Base-by-base conservation (phyloP, 2,797 vertebrate species). In the Channa striata region DNA sequence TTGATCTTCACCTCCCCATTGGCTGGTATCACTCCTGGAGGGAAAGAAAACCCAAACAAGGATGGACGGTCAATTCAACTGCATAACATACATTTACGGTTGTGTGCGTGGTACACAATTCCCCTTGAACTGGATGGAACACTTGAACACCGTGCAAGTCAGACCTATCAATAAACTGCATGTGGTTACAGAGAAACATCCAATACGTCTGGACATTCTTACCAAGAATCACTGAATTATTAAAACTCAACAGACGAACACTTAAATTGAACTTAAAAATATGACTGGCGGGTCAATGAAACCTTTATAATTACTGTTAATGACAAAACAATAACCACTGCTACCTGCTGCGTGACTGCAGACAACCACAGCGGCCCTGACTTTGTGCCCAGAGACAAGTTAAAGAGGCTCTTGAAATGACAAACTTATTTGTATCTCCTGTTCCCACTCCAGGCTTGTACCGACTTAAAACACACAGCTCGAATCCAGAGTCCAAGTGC, bases 11-110 rank as follows among this genome's bases (percentile, higher is more conserved):
- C 80, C 68, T 93, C 91, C 3, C 94, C 95, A 8, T 91, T 93
- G 58, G 95, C 96, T 40, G 96, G 95, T 73, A 99, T 96, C 70
- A 97, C 89, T 82, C 97, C 98, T 99, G 82, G 59, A 62, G 72
- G 61, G 7, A 10, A 51, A 47, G n/a, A 2, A 48, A 1, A 49
- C 12, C 34, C 49, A 6, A 34, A n/a, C 0, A 53, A 20, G 4
- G 3, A 52, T 52, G 19, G 39, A n/a, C n/a, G n/a, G n/a, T n/a
- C n/a, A n/a, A n/a, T n/a, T n/a, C n/a, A n/a, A n/a, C n/a, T n/a
- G n/a, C n/a, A n/a, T n/a, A n/a, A n/a, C n/a, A n/a, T n/a, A n/a
- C n/a, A n/a, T n/a, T n/a, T n/a, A n/a, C n/a, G n/a, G n/a, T n/a
- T 47, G 9, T 37, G 25, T 14, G 8, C 7, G 56, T 16, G 17